phyloP scores from a whole-genome alignment of 2,113 vertebrate species.

The Etheostoma spectabile region DNA sequence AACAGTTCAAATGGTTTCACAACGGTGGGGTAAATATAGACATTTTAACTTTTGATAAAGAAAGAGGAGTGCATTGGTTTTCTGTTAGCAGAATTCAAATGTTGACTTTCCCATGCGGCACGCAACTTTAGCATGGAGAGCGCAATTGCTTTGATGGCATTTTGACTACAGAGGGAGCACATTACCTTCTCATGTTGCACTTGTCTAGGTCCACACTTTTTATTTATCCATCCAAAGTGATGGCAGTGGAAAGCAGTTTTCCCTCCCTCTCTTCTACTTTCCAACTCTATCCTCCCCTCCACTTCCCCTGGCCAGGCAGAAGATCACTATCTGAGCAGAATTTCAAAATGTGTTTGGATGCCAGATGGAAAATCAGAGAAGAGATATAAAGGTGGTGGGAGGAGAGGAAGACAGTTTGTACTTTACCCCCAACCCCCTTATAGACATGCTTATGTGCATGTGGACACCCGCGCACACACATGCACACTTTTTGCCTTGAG shows the following conservation, averaged over 20 bases:
- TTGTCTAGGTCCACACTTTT: slow-evolving; percentile 52
- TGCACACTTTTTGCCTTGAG: slow-evolving; percentile 44
- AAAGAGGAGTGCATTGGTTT: slow-evolving; percentile 10
- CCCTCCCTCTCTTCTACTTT: slow-evolving; percentile 1
- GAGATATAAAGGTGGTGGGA: slow-evolving; percentile 50
- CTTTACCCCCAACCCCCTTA: slow-evolving; percentile 22
- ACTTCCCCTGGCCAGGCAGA: slow-evolving; percentile 26
- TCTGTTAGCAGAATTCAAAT: slow-evolving; percentile 26
- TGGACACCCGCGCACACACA: background rate
- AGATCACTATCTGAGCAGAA: slow-evolving; percentile 61
- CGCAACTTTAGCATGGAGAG: slow-evolving; percentile 24
- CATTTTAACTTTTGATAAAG: slow-evolving; percentile 29
- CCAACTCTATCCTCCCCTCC: slow-evolving; percentile 28
- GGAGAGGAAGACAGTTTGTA: slow-evolving; percentile 22
- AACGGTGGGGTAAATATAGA: slow-evolving; percentile 35
- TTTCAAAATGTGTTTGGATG: slow-evolving; percentile 63
- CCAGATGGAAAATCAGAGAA: slow-evolving; percentile 52
- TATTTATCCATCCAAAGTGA: slow-evolving; percentile 51
- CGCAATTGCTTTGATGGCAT: slow-evolving; percentile 34
- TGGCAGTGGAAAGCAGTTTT: slow-evolving; percentile 25
- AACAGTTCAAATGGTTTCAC: slow-evolving; percentile 37
- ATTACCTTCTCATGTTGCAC: slow-evolving; percentile 56
- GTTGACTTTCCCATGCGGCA: slow-evolving; percentile 37
- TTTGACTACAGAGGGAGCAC: slow-evolving; percentile 49
- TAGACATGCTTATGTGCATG: slow-evolving; percentile 10